Conservation (phyloP, 2,797 vertebrate species). For the Vireo griseus region DNA sequence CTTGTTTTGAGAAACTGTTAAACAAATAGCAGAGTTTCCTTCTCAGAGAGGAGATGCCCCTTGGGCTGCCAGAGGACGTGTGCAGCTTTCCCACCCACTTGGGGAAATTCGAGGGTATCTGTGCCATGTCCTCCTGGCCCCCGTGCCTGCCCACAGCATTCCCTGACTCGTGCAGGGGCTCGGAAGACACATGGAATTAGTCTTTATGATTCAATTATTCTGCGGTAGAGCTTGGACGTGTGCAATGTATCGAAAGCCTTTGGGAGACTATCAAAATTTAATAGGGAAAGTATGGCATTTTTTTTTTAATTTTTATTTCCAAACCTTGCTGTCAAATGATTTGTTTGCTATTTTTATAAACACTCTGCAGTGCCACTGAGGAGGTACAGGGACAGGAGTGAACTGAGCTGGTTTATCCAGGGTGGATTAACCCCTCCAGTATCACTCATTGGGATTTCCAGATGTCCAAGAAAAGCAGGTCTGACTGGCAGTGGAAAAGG, state of each 20-base stretch:
- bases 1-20: neutral
- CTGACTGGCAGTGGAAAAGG: neutral
- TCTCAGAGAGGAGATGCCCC: neutral
- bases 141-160: neutral
- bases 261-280: conserved; percentile 64
- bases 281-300: conserved; percentile 51
- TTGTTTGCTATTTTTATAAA: conserved; percentile 60
- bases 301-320: conserved; percentile 8
- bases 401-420: neutral
- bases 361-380: neutral
- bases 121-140: neutral
- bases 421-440: neutral
- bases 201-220: conserved; percentile 50
- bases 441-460: neutral
- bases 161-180: accelerated
- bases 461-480: neutral
- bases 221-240: conserved; percentile 54
- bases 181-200: neutral
- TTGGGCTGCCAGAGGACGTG: neutral
- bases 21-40: neutral
- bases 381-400: conserved; percentile 5
- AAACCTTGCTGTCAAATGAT: conserved; percentile 35
- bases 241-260: conserved; percentile 49
- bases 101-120: neutral
- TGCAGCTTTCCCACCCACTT: neutral